Conservation (phyloP, 2,797 vertebrate species). For the Hybognathus amarus region DNA sequence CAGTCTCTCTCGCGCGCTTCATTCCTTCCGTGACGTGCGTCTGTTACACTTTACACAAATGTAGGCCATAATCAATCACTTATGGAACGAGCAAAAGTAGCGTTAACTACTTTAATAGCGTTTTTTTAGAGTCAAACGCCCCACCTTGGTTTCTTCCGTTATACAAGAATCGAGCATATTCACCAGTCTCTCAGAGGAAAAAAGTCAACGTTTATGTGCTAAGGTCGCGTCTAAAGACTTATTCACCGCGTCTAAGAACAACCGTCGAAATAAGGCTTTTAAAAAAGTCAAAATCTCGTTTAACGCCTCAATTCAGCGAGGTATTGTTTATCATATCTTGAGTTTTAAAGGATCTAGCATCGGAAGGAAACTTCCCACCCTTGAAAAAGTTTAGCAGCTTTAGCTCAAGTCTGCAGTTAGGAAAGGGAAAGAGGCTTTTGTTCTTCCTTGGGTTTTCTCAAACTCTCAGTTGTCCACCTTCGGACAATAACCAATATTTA, state of each 20-base stretch:
- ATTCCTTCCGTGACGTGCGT: constrained; percentile 30
- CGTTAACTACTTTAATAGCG: too few species aligned
- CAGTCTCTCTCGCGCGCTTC: background rate
- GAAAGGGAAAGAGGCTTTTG: background rate
- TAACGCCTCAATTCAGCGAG: background rate
- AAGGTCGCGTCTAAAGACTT: background rate
- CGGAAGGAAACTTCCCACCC: constrained; percentile 60
- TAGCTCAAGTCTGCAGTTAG: background rate
- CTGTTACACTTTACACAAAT: background rate
- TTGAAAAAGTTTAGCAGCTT: constrained; percentile 52
- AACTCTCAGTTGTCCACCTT: constrained; percentile 32
- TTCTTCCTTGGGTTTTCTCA: constrained; percentile 53
- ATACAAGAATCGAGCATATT: background rate
- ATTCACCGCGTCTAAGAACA: background rate
- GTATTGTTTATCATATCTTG: background rate
- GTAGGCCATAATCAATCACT: background rate
- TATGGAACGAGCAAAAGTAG: background rate
- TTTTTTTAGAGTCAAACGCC: background rate
- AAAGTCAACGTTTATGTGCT: background rate
- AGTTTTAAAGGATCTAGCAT: constrained; percentile 11
- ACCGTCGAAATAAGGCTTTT: background rate
- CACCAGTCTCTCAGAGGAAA: background rate
- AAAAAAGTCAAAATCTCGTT: background rate
- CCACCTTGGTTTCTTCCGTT: constrained; percentile 3
- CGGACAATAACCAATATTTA: constrained; percentile 23